Percentiles rank a stretch among this genome's conserved stretches.
Conservation (phyloP, 2,797 vertebrate species). For the Acipenser ruthenus region DNA sequence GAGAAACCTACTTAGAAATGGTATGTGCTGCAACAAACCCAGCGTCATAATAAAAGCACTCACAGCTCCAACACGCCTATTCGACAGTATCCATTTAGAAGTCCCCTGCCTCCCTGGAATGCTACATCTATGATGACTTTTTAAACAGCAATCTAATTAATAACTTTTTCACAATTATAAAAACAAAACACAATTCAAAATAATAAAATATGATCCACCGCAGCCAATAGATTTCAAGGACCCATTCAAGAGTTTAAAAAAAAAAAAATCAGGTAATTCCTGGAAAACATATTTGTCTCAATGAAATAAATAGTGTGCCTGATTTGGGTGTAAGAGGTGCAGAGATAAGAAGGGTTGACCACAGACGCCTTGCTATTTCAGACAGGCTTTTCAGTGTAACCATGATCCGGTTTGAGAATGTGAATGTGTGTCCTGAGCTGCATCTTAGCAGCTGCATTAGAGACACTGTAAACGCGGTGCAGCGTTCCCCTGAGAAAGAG, state of each 20-base stretch:
- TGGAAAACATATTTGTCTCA: constrained; percentile 39
- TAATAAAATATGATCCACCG: too few species aligned
- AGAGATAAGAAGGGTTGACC: constrained; percentile 61
- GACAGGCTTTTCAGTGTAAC: constrained; percentile 66
- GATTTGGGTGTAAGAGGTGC: constrained; percentile 49
- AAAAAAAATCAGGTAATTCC: constrained; percentile 29
- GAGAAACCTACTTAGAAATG: too few species aligned
- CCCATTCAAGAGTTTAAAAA: constrained; percentile 1
- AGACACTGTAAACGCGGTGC: constrained; percentile 58
- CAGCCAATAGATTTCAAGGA: too few species aligned
- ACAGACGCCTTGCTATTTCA: constrained; percentile 65
- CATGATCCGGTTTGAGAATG: constrained; percentile 73
- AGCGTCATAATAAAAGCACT: too few species aligned
- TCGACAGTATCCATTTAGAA: too few species aligned
- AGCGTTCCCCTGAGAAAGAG: constrained; percentile 62
- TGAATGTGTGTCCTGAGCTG: constrained; percentile 54
- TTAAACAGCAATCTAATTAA: too few species aligned
- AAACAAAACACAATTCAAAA: too few species aligned
- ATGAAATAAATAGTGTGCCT: constrained; percentile 48
- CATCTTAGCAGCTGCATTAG: constrained; percentile 57
- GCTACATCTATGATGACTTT: too few species aligned
- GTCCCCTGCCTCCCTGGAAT: too few species aligned
- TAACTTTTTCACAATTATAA: too few species aligned
- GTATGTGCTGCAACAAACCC: too few species aligned
- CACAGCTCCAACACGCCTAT: too few species aligned